These are phyloP conservation scores for Helleia helle DNA, from an alignment of 2,888 invertebrate species.

Conservation along the genomic window DNA sequence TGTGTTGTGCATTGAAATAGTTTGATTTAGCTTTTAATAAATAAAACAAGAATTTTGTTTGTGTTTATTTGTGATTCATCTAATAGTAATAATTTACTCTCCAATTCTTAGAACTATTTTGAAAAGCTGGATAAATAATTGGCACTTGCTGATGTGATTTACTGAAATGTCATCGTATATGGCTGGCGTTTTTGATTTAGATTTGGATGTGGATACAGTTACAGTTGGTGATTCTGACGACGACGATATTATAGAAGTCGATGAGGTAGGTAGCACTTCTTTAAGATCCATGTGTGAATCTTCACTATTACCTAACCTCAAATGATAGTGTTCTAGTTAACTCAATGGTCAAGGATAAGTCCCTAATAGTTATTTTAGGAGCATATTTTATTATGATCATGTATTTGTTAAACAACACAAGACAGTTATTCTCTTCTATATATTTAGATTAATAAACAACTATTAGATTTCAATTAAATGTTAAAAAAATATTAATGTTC, in stretches of 20 bases:
- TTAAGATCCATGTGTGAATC: constrained; percentile 9
- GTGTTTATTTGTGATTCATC: neutral
- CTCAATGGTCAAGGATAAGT: constrained; percentile 20
- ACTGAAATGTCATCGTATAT: constrained; percentile 77
- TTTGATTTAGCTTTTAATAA: constrained; percentile 12
- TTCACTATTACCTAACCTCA: constrained; percentile 25
- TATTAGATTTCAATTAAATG: neutral
- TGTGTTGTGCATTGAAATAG: constrained; percentile 24
- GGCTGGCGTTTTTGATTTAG: constrained; percentile 95
- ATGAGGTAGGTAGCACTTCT: constrained; percentile 79
- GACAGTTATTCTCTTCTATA: neutral
- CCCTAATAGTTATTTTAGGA: constrained; percentile 6
- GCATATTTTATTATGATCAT: neutral
- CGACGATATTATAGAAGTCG: constrained; percentile 91
- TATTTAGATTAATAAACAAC: neutral
- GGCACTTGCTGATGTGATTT: constrained; percentile 63
- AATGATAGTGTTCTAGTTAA: no score
- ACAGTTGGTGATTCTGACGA: constrained; percentile 84
- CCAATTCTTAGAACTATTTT: neutral
- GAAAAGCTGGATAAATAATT: constrained; percentile 26
- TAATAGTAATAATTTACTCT: neutral
- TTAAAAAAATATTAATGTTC: neutral
- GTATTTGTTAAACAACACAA: neutral
- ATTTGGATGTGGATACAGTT: constrained; percentile 80
- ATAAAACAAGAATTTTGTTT: neutral